Percentiles rank a stretch among this genome's conserved stretches.
phyloP scores from a whole-genome alignment of 2,888 invertebrate genomes.

The Apeira syringaria region DNA sequence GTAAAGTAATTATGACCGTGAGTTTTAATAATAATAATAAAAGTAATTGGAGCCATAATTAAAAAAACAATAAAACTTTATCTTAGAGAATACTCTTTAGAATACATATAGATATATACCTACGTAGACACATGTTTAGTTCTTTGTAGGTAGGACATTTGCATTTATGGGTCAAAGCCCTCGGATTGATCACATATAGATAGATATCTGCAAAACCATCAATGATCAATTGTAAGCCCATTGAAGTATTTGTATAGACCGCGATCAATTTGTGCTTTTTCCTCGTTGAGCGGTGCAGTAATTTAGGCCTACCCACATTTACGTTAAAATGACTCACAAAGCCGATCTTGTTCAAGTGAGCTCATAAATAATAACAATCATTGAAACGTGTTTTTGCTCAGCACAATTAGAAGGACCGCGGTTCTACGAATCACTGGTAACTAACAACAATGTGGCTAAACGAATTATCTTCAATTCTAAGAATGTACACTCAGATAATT shows the following conservation, averaged over 20 bases:
- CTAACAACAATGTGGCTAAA: constrained; percentile 41
- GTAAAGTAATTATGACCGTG: too few relatives aligned
- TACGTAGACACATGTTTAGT: too few relatives aligned
- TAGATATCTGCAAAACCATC: not conserved
- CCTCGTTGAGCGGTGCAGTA: constrained; percentile 4
- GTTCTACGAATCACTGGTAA: constrained; percentile 46
- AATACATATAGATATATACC: too few relatives aligned
- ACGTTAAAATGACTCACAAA: constrained; percentile 56
- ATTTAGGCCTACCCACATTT: constrained; percentile 17
- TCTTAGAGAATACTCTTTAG: too few relatives aligned
- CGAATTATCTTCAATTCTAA: constrained; percentile 45
- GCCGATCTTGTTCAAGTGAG: constrained; percentile 58
- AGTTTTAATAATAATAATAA: too few relatives aligned
- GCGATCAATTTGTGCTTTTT: constrained; percentile 8
- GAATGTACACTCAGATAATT: constrained; percentile 37
- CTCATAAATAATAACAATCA: constrained; percentile 59
- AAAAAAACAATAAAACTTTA: too few relatives aligned
- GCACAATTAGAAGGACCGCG: constrained; percentile 57
- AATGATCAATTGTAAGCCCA: not conserved
- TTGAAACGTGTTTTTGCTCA: constrained; percentile 67
- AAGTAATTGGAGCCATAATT: too few relatives aligned
- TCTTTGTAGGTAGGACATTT: too few relatives aligned
- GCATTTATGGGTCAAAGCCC: too few relatives aligned
- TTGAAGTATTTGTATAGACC: not conserved
- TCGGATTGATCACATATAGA: not conserved